Conservation (phyloP, 2,888 invertebrate genomes). For the Melieria crassipennis region DNA sequence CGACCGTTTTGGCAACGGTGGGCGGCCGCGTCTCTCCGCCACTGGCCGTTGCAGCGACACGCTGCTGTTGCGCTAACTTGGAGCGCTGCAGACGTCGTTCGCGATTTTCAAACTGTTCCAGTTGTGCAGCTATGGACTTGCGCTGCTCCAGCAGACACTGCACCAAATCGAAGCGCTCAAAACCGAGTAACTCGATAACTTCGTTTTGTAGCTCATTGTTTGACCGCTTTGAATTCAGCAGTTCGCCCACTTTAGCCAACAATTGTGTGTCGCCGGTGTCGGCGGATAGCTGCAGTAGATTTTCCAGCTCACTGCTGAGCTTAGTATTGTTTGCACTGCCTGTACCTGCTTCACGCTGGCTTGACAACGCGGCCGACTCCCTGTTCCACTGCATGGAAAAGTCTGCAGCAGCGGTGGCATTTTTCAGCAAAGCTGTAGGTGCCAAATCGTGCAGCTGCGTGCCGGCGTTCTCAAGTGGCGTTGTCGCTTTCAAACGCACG, state of each 20-base stretch:
- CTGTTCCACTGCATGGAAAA: conserved; percentile 53
- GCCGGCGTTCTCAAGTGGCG: conserved; percentile 41
- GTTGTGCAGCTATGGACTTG: conserved; percentile 66
- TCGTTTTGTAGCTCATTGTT: conserved; percentile 82
- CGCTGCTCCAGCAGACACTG: conserved; percentile 74
- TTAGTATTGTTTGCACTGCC: conserved; percentile 31
- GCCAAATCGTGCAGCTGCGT: conserved; percentile 48
- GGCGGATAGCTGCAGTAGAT: conserved; percentile 52
- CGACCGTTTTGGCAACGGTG: conserved; percentile 81
- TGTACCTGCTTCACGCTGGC: background rate
- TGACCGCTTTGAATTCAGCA: conserved; percentile 71
- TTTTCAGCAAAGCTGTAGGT: conserved; percentile 46
- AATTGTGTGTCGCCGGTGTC: conserved; percentile 51
- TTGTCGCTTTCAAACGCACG: conserved; percentile 38
- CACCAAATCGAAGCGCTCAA: conserved; percentile 83
- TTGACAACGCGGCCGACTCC: background rate
- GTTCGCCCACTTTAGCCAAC: conserved; percentile 61
- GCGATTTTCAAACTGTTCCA: conserved; percentile 56
- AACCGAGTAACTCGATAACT: conserved; percentile 87
- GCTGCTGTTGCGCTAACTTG: conserved; percentile 44
- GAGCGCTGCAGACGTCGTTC: conserved; percentile 54
- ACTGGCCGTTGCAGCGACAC: conserved; percentile 19
- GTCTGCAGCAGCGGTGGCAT: conserved; percentile 45
- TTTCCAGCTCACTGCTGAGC: conserved; percentile 48
- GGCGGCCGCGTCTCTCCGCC: conserved; percentile 66